Evolutionary conservation across 2,888 invertebrate genomes (phyloP).

Genomic region (Malachius bipustulatus): DNA sequence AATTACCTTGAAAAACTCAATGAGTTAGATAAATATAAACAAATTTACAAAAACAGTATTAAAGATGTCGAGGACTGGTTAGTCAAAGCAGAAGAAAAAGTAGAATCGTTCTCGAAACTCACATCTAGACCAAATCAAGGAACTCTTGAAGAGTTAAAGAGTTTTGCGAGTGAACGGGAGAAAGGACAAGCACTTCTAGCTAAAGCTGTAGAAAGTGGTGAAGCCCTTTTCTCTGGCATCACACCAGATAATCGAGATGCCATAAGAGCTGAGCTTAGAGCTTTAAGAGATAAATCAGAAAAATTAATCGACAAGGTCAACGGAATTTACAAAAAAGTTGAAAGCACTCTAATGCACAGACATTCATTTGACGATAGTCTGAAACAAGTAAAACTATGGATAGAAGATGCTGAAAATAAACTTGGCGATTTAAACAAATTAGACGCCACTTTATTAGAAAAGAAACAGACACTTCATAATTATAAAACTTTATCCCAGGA

Average conservation of each 20-base stretch:
- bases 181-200: conserved; percentile 67
- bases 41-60: conserved; percentile 53
- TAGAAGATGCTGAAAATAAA: conserved; percentile 65
- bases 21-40: conserved; percentile 57
- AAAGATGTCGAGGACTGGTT: conserved; percentile 70
- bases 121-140: conserved; percentile 69
- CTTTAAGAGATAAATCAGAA: conserved; percentile 72
- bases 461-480: conserved; percentile 74
- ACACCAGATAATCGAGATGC: conserved; percentile 78
- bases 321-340: conserved; percentile 73
- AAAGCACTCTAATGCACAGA: conserved; percentile 78
- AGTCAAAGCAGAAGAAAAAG: conserved; percentile 58
- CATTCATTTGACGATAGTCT: conserved; percentile 89
- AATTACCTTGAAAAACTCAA: conserved; percentile 60
- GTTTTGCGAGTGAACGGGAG: conserved; percentile 61
- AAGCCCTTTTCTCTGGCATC: conserved; percentile 69
- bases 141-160: conserved; percentile 64
- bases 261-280: conserved; percentile 69
- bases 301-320: conserved; percentile 74
- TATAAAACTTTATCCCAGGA: conserved; percentile 75
- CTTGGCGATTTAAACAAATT: conserved; percentile 58
- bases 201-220: conserved; percentile 74
- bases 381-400: conserved; percentile 78
- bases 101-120: conserved; percentile 58
- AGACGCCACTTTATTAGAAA: conserved; percentile 73